Base-by-base conservation (phyloP, 2,888 invertebrate species). In the Drosophila helvetica region DNA sequence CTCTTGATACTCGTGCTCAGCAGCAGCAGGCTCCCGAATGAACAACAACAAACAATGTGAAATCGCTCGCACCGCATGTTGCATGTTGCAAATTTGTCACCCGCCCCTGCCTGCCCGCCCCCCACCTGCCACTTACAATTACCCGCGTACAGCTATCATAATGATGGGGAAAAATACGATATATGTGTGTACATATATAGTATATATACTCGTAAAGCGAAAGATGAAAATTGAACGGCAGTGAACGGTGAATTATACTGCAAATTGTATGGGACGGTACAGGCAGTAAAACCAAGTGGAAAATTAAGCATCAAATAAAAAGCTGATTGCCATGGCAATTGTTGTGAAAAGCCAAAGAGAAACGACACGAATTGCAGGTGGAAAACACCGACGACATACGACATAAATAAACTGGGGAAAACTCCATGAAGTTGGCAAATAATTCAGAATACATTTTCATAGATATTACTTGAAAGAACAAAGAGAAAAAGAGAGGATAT, bases 11-110 rank as follows among this genome's bases (percentile, higher is more conserved):
- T 64, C 62, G 79, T 67, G 68, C 67, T 73, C 68, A 38, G 43
- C 15, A 15, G 38, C 6, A 6, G 38, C 6, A 15, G 30, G 43
- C 43, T 9, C n/a, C n/a, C n/a, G 3, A 22, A 48, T n/a, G 25
- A 48, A n/a, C 38, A 50, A 47, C 47, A 65, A 47, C 42, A 62
- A 42, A 53, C 66, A 68, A 68, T 67, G 67, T 66, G 52, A 69
- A 67, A 67, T 75, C 64, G 66, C 54, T 52, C 54, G 52, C 19
- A 70, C 65, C 65, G 58, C 54, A 70, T 62, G 66, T 67, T 78
- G 78, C 69, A 75, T 67, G 38, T 38, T 38, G 73, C 70, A 80
- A 78, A 80, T 76, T 74, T 77, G 77, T 76, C 74, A 68, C 60
- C 56, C 47, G 43, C 51, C 33, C 47, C 56, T 9, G 43, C 9